Evolutionary conservation across 2,888 invertebrate species (phyloP).

Genomic region (Plutella xylostella): DNA sequence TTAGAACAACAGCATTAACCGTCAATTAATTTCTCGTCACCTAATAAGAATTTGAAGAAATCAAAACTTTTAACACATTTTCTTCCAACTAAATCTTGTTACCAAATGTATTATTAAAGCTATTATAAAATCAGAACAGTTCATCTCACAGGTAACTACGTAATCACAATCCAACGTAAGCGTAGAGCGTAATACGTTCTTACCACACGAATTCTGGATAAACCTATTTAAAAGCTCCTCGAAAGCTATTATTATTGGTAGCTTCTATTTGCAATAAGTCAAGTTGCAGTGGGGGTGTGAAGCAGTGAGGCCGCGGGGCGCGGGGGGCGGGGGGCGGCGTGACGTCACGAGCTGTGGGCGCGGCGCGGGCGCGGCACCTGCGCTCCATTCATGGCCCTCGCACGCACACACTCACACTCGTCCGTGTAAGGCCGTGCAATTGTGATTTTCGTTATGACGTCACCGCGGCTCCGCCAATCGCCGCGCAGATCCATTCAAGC

Average conservation of each 20-base stretch:
- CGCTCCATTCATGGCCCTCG: slow-evolving; percentile 48
- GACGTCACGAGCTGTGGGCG: slow-evolving; percentile 59
- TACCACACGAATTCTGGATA: no score
- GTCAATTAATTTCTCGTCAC: no score
- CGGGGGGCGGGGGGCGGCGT: slow-evolving; percentile 28
- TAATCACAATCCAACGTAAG: no score
- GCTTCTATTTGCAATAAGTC: slow-evolving; percentile 5
- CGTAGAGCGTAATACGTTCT: no score
- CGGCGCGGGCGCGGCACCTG: slow-evolving; percentile 52
- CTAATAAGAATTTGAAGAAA: no score
- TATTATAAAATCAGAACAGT: no score
- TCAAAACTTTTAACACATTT: no score
- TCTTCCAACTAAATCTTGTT: no score
- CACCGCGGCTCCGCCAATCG: slow-evolving; percentile 73
- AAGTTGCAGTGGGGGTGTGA: slow-evolving; percentile 53
- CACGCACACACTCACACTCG: slow-evolving; percentile 34
- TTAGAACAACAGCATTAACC: no score
- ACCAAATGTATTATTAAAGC: no score
- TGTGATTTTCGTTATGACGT: slow-evolving; percentile 77
- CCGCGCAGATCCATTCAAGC: slow-evolving; percentile 75
- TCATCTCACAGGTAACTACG: no score
- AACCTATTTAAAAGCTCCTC: background rate
- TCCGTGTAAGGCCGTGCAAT: slow-evolving; percentile 65
- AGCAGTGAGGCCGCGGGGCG: no score
- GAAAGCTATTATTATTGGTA: background rate